Evolutionary conservation across 2,888 invertebrate species (phyloP).

Genomic region (Sceliomorpha sp.): DNA sequence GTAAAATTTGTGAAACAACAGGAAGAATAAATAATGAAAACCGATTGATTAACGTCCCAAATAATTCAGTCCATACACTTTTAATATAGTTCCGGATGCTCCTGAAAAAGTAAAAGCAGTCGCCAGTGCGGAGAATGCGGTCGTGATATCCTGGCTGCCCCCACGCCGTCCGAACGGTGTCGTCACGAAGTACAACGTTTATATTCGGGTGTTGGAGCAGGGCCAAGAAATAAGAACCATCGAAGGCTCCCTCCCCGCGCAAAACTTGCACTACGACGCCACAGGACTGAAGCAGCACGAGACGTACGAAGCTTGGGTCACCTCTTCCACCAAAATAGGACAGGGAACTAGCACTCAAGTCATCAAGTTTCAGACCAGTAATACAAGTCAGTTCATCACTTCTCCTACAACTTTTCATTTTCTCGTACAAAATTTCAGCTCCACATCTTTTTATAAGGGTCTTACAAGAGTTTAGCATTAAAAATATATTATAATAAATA

Average conservation of each 20-base stretch:
- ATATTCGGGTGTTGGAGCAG: slow-evolving; percentile 82
- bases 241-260: slow-evolving; percentile 80
- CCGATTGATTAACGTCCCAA: too few relatives aligned
- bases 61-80: too few relatives aligned
- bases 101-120: slow-evolving; percentile 85
- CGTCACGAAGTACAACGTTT: slow-evolving; percentile 84
- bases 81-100: slow-evolving; percentile 82
- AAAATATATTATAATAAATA: too few relatives aligned
- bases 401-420: background rate
- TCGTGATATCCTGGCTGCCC: slow-evolving; percentile 85
- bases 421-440: background rate
- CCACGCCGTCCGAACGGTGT: slow-evolving; percentile 84
- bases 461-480: too few relatives aligned
- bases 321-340: slow-evolving; percentile 84
- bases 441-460: too few relatives aligned
- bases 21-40: too few relatives aligned
- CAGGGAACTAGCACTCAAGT: slow-evolving; percentile 83
- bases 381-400: slow-evolving; percentile 73
- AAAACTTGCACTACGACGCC: slow-evolving; percentile 82
- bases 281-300: slow-evolving; percentile 82
- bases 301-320: slow-evolving; percentile 84
- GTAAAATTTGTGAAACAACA: too few relatives aligned
- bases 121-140: slow-evolving; percentile 82
- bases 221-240: slow-evolving; percentile 82
- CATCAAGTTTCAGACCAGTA: slow-evolving; percentile 81